A percentile compares a stretch with the other conserved stretches of the same genome.
phyloP scores from a whole-genome alignment of 2,797 vertebrate genomes.

The Paguma larvata region DNA sequence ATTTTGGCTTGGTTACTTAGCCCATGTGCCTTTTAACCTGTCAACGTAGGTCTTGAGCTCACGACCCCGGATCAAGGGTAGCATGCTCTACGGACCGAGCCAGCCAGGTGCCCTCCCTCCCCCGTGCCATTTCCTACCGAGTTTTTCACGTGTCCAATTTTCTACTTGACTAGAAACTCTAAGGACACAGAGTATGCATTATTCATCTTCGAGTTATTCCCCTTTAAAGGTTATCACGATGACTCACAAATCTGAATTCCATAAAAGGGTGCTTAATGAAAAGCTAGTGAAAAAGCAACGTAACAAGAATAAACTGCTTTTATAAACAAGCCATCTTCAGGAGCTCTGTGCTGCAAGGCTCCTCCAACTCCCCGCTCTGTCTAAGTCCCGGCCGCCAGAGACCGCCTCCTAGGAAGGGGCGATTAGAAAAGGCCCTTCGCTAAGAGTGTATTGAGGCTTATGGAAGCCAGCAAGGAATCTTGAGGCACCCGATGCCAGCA shows the following conservation, averaged over 20 bases:
- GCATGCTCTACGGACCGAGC: not conserved
- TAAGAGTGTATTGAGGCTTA: not conserved
- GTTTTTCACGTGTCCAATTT: not conserved
- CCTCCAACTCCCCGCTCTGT: not conserved
- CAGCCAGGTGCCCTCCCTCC: not conserved
- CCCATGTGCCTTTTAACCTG: not conserved
- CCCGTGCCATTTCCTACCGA: not conserved
- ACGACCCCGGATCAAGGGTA: not conserved
- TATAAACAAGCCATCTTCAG: not conserved
- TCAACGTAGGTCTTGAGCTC: not conserved
- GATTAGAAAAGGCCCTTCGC: not conserved
- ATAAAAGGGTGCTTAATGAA: not conserved
- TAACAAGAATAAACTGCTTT: not conserved
- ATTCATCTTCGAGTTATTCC: not conserved
- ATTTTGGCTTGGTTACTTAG: not conserved
- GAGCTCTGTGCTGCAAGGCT: not conserved
- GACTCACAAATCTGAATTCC: not conserved
- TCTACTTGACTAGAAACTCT: not conserved
- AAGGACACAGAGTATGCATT: not conserved
- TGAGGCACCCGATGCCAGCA: not conserved
- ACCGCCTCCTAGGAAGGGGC: not conserved
- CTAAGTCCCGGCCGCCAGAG: not conserved
- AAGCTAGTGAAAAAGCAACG: not conserved
- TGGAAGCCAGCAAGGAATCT: not conserved
- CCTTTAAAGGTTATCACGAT: not conserved